Evolutionary conservation across 2,113 vertebrate genomes (phyloP).

Genomic region (Hassar affinis): DNA sequence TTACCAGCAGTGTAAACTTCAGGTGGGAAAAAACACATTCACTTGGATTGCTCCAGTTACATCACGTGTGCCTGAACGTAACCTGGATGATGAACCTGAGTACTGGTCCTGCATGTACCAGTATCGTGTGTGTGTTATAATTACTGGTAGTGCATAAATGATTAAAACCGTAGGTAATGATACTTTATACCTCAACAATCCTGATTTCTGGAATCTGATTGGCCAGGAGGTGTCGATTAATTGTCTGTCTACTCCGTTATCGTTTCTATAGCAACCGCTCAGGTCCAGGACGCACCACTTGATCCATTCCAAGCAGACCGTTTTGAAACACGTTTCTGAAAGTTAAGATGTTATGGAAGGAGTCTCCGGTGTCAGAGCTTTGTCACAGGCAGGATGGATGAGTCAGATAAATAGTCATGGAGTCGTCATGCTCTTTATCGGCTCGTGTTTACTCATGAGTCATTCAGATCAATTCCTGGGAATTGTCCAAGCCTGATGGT

Average conservation of each 20-base stretch:
- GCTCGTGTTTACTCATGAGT: neutral
- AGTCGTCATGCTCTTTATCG: neutral
- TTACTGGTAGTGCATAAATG: neutral
- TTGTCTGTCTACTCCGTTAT: neutral
- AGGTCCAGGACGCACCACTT: neutral
- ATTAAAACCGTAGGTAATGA: neutral
- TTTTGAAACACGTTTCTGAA: no score
- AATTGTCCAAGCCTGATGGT: neutral
- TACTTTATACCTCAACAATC: neutral
- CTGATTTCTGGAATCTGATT: neutral
- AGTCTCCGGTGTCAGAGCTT: no score
- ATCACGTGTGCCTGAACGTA: no score
- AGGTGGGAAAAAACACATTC: no score
- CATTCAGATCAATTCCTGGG: neutral
- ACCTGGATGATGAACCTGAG: no score
- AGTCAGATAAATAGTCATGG: neutral
- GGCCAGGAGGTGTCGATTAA: neutral
- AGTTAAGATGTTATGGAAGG: no score
- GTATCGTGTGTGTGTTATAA: neutral
- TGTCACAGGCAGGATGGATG: no score
- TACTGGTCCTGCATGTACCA: no score
- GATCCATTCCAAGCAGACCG: no score
- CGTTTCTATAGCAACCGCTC: neutral
- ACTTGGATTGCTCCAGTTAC: no score
- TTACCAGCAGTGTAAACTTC: neutral